These are phyloP conservation scores for Noctua pronuba DNA, from an alignment of 2,888 invertebrate species.

Conservation along the genomic window DNA sequence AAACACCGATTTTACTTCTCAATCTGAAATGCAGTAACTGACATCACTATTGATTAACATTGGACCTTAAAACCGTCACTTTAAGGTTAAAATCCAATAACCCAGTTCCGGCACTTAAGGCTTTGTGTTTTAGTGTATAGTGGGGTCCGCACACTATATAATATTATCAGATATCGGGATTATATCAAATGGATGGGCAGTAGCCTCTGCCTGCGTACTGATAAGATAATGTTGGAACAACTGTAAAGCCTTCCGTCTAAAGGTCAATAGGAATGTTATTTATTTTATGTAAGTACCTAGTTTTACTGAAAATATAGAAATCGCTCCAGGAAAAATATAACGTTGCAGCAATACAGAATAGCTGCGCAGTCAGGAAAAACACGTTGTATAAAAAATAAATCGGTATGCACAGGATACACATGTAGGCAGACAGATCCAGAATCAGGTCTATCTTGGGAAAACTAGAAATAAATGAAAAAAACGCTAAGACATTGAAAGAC, in stretches of 20 bases:
- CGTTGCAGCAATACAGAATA: background rate
- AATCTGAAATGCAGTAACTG: conserved; percentile 16
- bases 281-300: background rate
- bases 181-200: conserved; percentile 44
- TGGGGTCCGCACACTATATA: conserved; percentile 13
- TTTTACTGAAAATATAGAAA: background rate
- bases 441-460: background rate
- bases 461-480: background rate
- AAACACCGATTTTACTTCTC: conserved; percentile 10
- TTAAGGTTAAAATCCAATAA: conserved; percentile 1
- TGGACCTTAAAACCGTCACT: fast-evolving
- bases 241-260: conserved; percentile 22
- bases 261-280: conserved; percentile 19
- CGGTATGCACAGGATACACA: background rate
- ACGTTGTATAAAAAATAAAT: background rate
- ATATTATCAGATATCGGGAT: conserved; percentile 41
- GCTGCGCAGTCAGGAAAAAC: background rate
- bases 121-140: background rate
- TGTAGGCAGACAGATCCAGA: background rate
- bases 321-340: background rate
- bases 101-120: background rate
- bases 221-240: conserved; percentile 39
- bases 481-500: too few species aligned
- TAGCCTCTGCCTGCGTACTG: conserved; percentile 19
- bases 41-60: background rate